Base-by-base conservation (phyloP, 2,113 vertebrate genomes). In the Rhabdomys dilectus region DNA sequence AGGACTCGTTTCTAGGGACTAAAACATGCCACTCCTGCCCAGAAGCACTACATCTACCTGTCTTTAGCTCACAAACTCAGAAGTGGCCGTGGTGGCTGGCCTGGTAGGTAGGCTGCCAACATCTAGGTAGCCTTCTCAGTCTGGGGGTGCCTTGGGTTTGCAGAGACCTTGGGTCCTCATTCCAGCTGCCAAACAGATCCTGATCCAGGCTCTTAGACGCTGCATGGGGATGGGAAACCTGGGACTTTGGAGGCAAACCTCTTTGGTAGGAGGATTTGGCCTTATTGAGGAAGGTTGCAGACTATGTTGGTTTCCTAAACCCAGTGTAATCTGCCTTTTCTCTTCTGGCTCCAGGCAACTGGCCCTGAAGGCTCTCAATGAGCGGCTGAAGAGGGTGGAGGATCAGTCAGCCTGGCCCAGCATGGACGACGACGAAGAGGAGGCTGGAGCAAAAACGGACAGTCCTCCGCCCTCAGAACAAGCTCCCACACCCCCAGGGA, bases 351-450 rank as follows among this genome's bases (percentile, higher is more conserved):
- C 42, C 98, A 99, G 99, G 98, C 99, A 99, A 98, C 98, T 99
- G 97, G 99, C 99, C 16, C 98, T 99, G 94, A 99, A 99, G 96
- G 99, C 99, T 51, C 98, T 99, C 96, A 99, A 99, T 1, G 99
- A 99, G 97, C 99, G 99, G 66, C 98, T 99, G 97, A 99, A 99
- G 98, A 99, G 99, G 0, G 99, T 99, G 96, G 99, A 99, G 97
- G 99, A 99, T 97, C 99, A 99, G 98, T 99, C 99, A 0, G 99
- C 99, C 48, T 99, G 99, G 99, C 99, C 99, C 82, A 99, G 98
- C 98, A 99, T 99, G 99, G 99, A 99, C 34, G 99, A 99, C 0
- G 99, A 99, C 0, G 99, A 99, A 53, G 99, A 99, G 62, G 99
- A 99, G 34, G 95, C 7, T 1, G 93, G 34, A 19, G 98, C 98